Base-by-base conservation (phyloP, 2,113 vertebrate species). In the Diadophis punctatus region DNA sequence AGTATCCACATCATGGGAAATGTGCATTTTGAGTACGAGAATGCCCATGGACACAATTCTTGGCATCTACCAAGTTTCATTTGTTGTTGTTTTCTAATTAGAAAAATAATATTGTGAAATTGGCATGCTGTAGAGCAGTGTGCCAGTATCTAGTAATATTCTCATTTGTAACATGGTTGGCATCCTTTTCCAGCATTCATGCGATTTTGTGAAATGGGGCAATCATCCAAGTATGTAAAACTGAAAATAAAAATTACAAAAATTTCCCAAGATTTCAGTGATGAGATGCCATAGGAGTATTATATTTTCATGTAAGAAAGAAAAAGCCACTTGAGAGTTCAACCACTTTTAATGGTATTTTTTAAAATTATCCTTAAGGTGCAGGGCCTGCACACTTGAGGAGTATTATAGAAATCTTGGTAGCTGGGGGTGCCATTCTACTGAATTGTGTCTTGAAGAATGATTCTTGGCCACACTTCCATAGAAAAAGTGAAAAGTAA, bases 121-220 rank as follows among this genome's bases (percentile, higher is more conserved):
- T 80, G 74, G 18, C 6, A 22, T 80, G 34, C 74, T 39, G 18
- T 80, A 43, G 34, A 22, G 34, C 46, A 22, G 23, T 16, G 86
- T 94, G 94, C 95, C 18, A 43, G 34, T 43, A 8, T 39, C n/a
- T 39, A 80, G 20, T 80, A 80, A 80, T 80, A 80, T 22, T 80
- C 74, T 80, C 3, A 80, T 74, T 34, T 74, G 63, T 34, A 74
- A 74, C 30, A 34, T 80, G 18, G 18, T 43, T 80, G 74, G 74
- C 34, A 80, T 39, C 74, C 74, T 43, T 80, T 80, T 80, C 74
- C 8, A 22, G 34, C 74, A 80, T 43, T 43, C 8, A 39, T 80
- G 34, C 3, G 3, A 80, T 39, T 80, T 80, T 80, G 74, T 43
- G 34, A 80, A 39, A 80, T 80, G 34, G 60, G 34, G 34, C 34